Conservation (phyloP, 2,797 vertebrate species). For the Sebastes miniatus region DNA sequence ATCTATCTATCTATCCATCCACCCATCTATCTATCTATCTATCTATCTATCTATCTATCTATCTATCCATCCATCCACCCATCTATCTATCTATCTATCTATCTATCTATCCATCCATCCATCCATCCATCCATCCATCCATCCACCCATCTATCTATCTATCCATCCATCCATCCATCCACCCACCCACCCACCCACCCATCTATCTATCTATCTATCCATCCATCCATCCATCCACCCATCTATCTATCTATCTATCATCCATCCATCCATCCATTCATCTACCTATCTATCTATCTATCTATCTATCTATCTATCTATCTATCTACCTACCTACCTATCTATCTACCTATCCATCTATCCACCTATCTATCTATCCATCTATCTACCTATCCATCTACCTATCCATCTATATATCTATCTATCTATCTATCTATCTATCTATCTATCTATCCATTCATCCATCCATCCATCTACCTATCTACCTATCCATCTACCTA, state of each 20-base stretch:
- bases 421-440: accelerated
- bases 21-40: accelerated
- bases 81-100: accelerated
- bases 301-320: accelerated
- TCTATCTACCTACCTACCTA: accelerated
- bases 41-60: too few species aligned
- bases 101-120: accelerated
- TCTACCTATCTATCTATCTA: accelerated
- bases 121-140: accelerated
- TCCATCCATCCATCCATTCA: accelerated
- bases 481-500: accelerated
- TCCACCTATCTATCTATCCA: accelerated
- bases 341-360: accelerated
- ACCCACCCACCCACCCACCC: accelerated
- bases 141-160: accelerated
- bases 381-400: accelerated
- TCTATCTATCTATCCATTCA: too few species aligned
- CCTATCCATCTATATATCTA: accelerated
- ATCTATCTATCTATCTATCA: too few species aligned
- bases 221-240: accelerated
- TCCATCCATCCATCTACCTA: accelerated
- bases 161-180: accelerated
- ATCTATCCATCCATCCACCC: too few species aligned
- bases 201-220: accelerated
- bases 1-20: accelerated